Base-by-base conservation (phyloP, 2,888 invertebrate species). In the Sinohyriopsis cumingii region DNA sequence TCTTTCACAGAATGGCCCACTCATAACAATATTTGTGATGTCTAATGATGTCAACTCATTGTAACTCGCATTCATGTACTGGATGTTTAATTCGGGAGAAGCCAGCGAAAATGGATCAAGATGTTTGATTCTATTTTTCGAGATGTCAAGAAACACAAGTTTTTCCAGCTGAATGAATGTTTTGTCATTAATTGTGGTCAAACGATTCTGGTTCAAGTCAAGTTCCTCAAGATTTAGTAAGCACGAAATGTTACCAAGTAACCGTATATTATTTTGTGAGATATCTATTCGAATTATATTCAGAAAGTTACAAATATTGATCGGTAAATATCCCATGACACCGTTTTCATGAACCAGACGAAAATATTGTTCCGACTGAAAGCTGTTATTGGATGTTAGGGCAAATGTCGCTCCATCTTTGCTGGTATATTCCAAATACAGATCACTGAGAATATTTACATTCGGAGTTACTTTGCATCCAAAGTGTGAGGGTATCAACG, bases 11-110 rank as follows among this genome's bases (percentile, higher is more conserved):
- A 71, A 71, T n/a, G 67, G 65, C 3, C 24, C 55, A 19, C 65
- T 45, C 45, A 68, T 22, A 9, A 68, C 15, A 19, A 65, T n/a
- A 28, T 71, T 71, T 19, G 68, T 68, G 18, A 68, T 24, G 57
- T 71, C 71, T 65, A 54, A 61, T 68, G 18, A 68, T 24, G 57
- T 71, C 71, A 68, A 22, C 3, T 19, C 20, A n/a, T 68, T 71
- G 9, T 71, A 18, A 19, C 57, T 24, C 18, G 68, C 28, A n/a
- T 56, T 22, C 18, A 59, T 54, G 19, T 65, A 6, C 18, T 28
- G 24, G 19, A 68, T 57, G 18, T 59, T 56, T 18, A 68, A 9
- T 7, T 24, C 19, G 20, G 45, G 5, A 7, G 53, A 25, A 20
- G 24, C 56, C n/a, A 71, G 20, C 2, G 71, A 54, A 15, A 53